A percentile compares a stretch with the other conserved stretches of the same genome.
Conservation (phyloP, 2,113 vertebrate genomes). For the Chiloscyllium plagiosum region DNA sequence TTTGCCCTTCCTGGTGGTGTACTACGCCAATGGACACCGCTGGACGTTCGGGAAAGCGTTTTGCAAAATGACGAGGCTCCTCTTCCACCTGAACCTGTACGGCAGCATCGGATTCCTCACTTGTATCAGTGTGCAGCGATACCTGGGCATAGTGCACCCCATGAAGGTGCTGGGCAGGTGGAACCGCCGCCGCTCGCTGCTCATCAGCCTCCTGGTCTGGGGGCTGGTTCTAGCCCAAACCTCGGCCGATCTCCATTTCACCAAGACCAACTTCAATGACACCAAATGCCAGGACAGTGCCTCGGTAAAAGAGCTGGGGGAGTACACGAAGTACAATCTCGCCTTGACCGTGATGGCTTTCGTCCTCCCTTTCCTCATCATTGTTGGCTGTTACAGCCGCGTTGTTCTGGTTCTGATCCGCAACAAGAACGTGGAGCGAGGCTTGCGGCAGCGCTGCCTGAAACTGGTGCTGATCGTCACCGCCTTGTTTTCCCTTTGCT, state of each 20-base stretch:
- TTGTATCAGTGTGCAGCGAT: constrained; percentile 71
- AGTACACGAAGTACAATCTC: constrained; percentile 47
- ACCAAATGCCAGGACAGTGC: constrained; percentile 56
- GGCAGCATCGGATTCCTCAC: constrained; percentile 74
- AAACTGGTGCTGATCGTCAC: constrained; percentile 57
- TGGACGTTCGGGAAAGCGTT: constrained; percentile 65
- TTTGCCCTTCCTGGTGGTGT: constrained; percentile 62
- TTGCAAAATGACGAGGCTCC: constrained; percentile 61
- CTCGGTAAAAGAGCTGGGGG: rapidly evolving
- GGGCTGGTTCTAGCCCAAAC: constrained; percentile 54
- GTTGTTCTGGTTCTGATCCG: constrained; percentile 53
- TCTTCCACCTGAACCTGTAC: constrained; percentile 70
- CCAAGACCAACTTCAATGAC: constrained; percentile 28
- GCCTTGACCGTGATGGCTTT: constrained; percentile 58
- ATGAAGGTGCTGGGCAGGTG: constrained; percentile 59
- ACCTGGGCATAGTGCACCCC: constrained; percentile 69
- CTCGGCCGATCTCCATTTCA: constrained; percentile 56
- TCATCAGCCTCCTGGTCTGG: constrained; percentile 56
- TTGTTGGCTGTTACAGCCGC: constrained; percentile 62
- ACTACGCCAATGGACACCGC: constrained; percentile 46
- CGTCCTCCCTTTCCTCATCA: constrained; percentile 59
- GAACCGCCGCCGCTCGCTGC: constrained; percentile 28
- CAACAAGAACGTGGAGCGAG: constrained; percentile 46
- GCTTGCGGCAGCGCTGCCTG: constrained; percentile 54
- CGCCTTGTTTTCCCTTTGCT: constrained; percentile 67